Base-by-base conservation (phyloP, 23 tunicate species). In the Phallusia fumigata region DNA sequence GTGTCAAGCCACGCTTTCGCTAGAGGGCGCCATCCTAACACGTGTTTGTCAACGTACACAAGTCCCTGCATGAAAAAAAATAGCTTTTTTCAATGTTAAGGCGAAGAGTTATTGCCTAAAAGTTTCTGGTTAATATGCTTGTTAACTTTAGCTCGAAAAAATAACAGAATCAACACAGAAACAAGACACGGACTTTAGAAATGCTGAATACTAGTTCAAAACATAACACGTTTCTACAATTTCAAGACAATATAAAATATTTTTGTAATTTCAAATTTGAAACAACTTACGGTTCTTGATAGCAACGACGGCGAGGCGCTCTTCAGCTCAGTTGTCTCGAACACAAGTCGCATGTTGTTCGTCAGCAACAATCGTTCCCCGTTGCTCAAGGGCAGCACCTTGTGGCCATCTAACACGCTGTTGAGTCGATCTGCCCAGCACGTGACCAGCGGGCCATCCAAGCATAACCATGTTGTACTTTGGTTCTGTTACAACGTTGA, bases 11-110 rank as follows among this genome's bases (percentile, higher is more conserved):
- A 94, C 15, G 98, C 86, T 76, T 83, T 80, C 19, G 94, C 90
- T n/a, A 94, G 79, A 75, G 90, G 88, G 10, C 91, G 88, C 98
- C 98, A 94, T 28, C 94, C 94, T 24, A 94, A 64, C 33, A 89
- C 90, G 31, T 86, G 79, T 40, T 87, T 83, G 75, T 89, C 98
- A 5, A 89, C 88, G 64, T 82, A 94, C 35, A 94, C 94, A 5
- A 89, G 33, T 10, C 98, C 98, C 98, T 94, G 86, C n/a, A n/a
- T n/a, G n/a, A n/a, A n/a, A n/a, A n/a, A n/a, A n/a, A n/a, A n/a
- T n/a, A n/a, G n/a, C n/a, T n/a, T n/a, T n/a, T n/a, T n/a, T n/a
- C n/a, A n/a, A n/a, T n/a, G n/a, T n/a, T n/a, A n/a, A n/a, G n/a
- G n/a, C n/a, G n/a, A n/a, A n/a, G n/a, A n/a, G n/a, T n/a, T n/a